Percentiles rank a stretch among this genome's conserved stretches.
These are phyloP conservation scores for Carlito syrichta DNA, from an alignment of 2,113 vertebrate species.

Conservation along the genomic window DNA sequence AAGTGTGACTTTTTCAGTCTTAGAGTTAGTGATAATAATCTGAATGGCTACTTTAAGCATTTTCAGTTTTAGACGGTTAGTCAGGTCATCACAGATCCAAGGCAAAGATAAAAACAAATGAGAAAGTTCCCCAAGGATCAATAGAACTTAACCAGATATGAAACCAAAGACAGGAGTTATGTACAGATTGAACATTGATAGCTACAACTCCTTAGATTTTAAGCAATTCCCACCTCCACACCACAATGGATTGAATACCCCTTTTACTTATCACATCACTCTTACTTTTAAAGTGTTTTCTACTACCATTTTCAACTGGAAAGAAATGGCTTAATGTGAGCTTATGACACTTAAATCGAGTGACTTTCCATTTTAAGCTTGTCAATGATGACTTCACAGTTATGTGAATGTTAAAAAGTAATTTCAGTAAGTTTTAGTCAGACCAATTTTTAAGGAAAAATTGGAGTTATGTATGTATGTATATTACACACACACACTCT, in stretches of 20 bases:
- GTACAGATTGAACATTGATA: background rate
- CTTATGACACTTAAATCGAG: background rate
- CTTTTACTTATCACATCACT: background rate
- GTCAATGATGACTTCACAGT: background rate
- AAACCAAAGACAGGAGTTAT: background rate
- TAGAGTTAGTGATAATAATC: background rate
- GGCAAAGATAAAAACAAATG: constrained; percentile 9
- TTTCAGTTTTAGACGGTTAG: background rate
- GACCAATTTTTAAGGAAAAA: constrained; percentile 17
- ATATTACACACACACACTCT: background rate
- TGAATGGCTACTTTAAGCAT: background rate
- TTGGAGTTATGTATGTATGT: background rate
- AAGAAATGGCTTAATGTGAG: background rate
- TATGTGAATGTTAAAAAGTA: constrained; percentile 3
- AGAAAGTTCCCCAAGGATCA: background rate
- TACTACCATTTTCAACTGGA: background rate
- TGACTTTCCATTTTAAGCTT: background rate
- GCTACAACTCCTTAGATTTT: background rate
- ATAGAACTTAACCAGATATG: background rate
- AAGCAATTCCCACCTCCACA: background rate
- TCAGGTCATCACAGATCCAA: background rate
- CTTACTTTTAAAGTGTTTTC: background rate
- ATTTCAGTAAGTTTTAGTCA: background rate
- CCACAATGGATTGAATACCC: background rate
- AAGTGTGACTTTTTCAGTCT: background rate